Conservation (phyloP, 2,797 vertebrate species). For the Alfaro cultratus region DNA sequence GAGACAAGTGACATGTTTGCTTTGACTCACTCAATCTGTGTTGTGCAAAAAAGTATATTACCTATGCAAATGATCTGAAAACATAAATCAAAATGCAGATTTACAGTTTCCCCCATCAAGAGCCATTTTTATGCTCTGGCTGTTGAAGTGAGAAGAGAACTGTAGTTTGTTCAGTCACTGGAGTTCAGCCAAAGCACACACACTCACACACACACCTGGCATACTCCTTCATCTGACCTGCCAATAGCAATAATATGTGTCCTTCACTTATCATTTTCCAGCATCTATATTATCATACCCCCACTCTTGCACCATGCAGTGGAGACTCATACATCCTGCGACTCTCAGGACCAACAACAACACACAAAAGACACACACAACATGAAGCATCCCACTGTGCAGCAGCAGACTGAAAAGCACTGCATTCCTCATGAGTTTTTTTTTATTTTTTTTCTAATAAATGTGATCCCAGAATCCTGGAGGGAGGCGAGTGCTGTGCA, state of each 20-base stretch:
- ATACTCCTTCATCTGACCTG: constrained; percentile 71
- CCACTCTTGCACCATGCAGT: constrained; percentile 33
- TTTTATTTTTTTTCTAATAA: constrained; percentile 70
- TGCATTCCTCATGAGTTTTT: constrained; percentile 72
- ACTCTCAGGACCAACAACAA: constrained; percentile 6
- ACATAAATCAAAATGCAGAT: constrained; percentile 26
- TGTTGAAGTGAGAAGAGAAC: constrained; percentile 47
- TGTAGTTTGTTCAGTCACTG: constrained; percentile 63
- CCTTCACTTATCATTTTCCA: constrained; percentile 78
- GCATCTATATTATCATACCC: constrained; percentile 71
- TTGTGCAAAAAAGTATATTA: constrained; percentile 28
- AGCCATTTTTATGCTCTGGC: constrained; percentile 52
- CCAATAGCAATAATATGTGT: constrained; percentile 76
- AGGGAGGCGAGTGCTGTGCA: constrained; percentile 75
- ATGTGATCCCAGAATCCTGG: constrained; percentile 77
- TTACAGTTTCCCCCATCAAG: constrained; percentile 17
- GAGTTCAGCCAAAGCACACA: constrained; percentile 58
- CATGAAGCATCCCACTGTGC: constrained; percentile 66
- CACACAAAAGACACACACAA: constrained; percentile 36
- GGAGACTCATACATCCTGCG: constrained; percentile 55
- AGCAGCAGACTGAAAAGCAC: constrained; percentile 74
- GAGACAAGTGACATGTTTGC: constrained; percentile 36
- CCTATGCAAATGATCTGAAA: constrained; percentile 33
- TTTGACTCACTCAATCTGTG: constrained; percentile 13
- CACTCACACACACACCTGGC: background rate